A percentile compares a stretch with the other conserved stretches of the same genome.
phyloP scores from a whole-genome alignment of 2,113 vertebrate genomes.

The Uria aalge region DNA sequence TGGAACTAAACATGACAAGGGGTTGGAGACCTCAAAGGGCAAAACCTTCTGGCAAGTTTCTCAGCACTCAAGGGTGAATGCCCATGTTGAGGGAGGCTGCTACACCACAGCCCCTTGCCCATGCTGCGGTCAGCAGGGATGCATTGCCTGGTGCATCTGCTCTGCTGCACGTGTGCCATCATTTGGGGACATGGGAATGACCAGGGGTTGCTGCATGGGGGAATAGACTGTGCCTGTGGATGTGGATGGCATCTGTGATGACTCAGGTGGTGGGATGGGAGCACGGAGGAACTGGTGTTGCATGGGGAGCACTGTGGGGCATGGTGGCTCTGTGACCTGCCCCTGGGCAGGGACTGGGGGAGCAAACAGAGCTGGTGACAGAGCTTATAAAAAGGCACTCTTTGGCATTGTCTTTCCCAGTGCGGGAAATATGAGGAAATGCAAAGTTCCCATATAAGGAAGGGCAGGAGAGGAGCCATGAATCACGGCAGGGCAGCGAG shows the following conservation, averaged over 20 bases:
- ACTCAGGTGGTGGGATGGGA: background rate
- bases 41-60: background rate
- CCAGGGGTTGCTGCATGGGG: background rate
- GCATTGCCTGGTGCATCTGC: background rate
- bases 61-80: background rate
- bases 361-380: background rate
- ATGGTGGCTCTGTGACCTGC: background rate
- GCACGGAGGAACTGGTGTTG: background rate
- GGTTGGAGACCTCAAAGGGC: background rate
- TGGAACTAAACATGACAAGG: background rate
- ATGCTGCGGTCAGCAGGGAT: background rate
- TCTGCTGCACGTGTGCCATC: fast-evolving
- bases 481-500: background rate
- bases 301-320: background rate
- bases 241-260: background rate
- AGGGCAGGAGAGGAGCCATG: background rate
- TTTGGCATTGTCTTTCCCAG: background rate
- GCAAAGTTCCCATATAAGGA: background rate
- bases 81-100: background rate
- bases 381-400: background rate
- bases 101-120: background rate
- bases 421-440: background rate
- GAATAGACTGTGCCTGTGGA: background rate
- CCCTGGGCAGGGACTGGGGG: too few species aligned
- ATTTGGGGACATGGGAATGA: background rate